Base-by-base conservation (phyloP, 2,113 vertebrate species). In the Strix uralensis region DNA sequence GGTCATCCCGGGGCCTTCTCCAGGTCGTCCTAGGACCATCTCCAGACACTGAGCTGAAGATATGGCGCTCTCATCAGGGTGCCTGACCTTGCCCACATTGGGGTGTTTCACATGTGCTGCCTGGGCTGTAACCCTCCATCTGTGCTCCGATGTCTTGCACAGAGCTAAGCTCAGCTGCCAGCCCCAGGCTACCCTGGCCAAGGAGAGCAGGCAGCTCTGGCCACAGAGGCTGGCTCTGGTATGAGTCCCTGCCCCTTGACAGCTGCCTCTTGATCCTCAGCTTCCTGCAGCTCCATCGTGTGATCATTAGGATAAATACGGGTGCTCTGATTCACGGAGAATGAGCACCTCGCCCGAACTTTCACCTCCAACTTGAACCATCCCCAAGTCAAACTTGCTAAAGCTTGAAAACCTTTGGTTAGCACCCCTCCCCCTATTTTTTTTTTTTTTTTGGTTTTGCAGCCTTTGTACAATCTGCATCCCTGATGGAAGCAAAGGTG, bases 121-220 rank as follows among this genome's bases (percentile, higher is more conserved):
- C 21, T 4, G 71, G 6, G 55, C 38, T 67, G 27, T 34, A 16
- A 30, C 34, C 18, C 10, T 49, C 54, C 26, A 19, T 13, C 42
- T 1, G 5, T n/a, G 54, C 40, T 15, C 36, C 0, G 0, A 18
- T 0, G 2, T 29, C 57, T 61, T 3, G 32, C 57, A 3, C 0
- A 2, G 42, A 67, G 21, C 62, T 36, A 2, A 63, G 54, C 65
- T 55, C 62, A 51, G 51, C 21, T 82, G 38, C 21, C 54, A n/a
- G 58, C 11, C 15, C 18, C 27, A 32, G 13, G 11, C 46, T 77
- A 36, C 46, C 67, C 67, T 30, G 62, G 34, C 49, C 1, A 2
- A 47, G 30, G n/a, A 14, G 19, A 27, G 22, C 3, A 2, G 1
- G 3, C 26, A 82, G 59, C 52, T 25, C 27, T 1, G 4, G 57